phyloP scores from a whole-genome alignment of 1,140 invertebrate species.

The Hyles euphorbiae region DNA sequence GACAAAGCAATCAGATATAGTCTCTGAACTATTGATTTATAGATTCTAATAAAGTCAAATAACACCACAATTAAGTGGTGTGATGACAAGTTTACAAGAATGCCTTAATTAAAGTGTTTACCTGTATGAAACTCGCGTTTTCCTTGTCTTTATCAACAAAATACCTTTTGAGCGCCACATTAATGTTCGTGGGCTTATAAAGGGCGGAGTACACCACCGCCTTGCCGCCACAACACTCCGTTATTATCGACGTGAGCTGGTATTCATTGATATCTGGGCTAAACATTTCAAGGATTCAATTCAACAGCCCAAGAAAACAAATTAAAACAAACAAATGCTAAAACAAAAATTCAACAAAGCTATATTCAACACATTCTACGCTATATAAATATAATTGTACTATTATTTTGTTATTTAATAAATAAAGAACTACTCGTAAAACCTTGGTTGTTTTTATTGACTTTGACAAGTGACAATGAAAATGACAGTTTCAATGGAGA shows the following conservation, averaged over 20 bases:
- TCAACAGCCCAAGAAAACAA: neutral
- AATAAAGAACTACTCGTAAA: neutral
- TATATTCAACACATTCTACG: slow-evolving; percentile 2
- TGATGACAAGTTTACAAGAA: too few species aligned
- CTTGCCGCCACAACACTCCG: slow-evolving; percentile 81
- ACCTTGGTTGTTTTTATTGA: neutral
- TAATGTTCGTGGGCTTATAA: slow-evolving; percentile 80
- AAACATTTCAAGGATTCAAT: slow-evolving; percentile 41
- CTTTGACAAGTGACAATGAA: too few species aligned
- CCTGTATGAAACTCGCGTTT: slow-evolving; percentile 81
- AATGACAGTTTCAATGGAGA: too few species aligned
- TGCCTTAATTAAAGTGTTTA: slow-evolving; percentile 31
- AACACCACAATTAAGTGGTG: too few species aligned
- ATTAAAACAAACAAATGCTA: neutral
- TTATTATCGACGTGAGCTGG: slow-evolving; percentile 78
- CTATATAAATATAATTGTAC: neutral
- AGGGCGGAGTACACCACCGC: slow-evolving; percentile 82
- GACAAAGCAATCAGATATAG: too few species aligned
- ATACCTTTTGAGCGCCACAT: slow-evolving; percentile 85
- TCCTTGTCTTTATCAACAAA: slow-evolving; percentile 83
- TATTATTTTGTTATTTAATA: slow-evolving; percentile 5
- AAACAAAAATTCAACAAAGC: neutral
- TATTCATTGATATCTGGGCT: slow-evolving; percentile 73
- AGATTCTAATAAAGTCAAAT: too few species aligned
- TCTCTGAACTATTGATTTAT: too few species aligned